A percentile compares a stretch with the other conserved stretches of the same genome.
These are phyloP conservation scores for Coenonympha arcania DNA, from an alignment of 2,888 invertebrate genomes.

Conservation along the genomic window DNA sequence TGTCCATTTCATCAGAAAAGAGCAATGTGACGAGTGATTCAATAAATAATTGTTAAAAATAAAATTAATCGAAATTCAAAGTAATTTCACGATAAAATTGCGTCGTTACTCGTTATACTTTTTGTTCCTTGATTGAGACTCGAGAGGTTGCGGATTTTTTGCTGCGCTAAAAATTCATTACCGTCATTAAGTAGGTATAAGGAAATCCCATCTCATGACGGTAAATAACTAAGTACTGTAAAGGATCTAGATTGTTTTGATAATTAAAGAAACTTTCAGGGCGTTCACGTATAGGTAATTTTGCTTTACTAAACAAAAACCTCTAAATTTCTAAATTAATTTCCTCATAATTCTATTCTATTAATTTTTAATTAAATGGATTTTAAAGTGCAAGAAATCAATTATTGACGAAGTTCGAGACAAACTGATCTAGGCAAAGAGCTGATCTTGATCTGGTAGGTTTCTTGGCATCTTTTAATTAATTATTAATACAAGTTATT, in stretches of 20 bases:
- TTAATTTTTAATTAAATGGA: too few species aligned
- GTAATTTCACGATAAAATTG: slow-evolving; percentile 42
- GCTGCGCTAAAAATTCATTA: background rate
- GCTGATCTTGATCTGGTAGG: too few species aligned
- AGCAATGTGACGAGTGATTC: slow-evolving; percentile 1
- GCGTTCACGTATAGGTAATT: too few species aligned
- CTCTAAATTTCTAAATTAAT: too few species aligned
- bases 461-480: too few species aligned
- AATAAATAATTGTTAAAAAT: slow-evolving; percentile 1
- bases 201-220: slow-evolving; percentile 1
- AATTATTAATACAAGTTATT: too few species aligned
- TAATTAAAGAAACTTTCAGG: too few species aligned
- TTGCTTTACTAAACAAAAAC: too few species aligned
- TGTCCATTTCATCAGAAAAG: slow-evolving; percentile 20
- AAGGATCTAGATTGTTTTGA: background rate
- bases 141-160: slow-evolving; percentile 3
- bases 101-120: slow-evolving; percentile 31
- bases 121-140: slow-evolving; percentile 5
- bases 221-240: background rate
- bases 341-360: too few species aligned
- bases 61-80: slow-evolving; percentile 22
- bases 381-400: too few species aligned
- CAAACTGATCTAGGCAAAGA: too few species aligned
- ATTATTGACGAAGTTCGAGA: too few species aligned
- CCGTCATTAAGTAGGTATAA: background rate